Base-by-base conservation (phyloP, 1,140 invertebrate genomes). In the Oncopeltus fasciatus region DNA sequence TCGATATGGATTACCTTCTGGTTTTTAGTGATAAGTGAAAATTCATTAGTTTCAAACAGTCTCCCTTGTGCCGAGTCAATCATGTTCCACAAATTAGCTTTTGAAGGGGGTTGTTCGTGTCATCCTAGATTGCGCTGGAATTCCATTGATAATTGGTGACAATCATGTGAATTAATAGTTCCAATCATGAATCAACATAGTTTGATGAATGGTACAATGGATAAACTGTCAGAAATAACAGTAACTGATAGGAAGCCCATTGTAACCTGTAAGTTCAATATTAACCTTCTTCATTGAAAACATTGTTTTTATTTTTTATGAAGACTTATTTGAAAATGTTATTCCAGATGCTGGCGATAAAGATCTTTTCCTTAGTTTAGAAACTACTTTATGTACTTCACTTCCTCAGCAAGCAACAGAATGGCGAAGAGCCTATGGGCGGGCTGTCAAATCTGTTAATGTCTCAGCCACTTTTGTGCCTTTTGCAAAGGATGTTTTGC, bases 341-440 rank as follows among this genome's bases (percentile, higher is more conserved):
- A 16, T 64, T 59, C 38, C 67, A 95, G 92, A 88, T 84, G 85
- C 88, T 71, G 93, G 93, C 62, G 90, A 95, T 74, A 82, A 85
- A 72, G 83, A 83, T 62, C 78, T 95, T 61, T 95, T 95, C 76
- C 83, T 83, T 61, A 83, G 81, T n/a, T 75, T 95, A 65, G 85
- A 91, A 72, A 77, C 83, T 26, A 81, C 81, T 59, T 76, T 95
- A 24, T 73, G 84, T 1, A 82, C 89, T 70, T 83, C 86, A 9
- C 81, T 97, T 62, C 87, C 90, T 8, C 79, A 86, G 69, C 92
- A 95, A 70, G 79, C 84, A 1, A 86, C 86, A 68, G 92, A 97
- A 76, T 95, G 92, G 92, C 82, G 86, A 68, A 81, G 92, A 69
- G 90, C 87, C 11, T 87, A 85, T 69, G 86, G 88, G 31, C 77